Evolutionary conservation across 2,888 invertebrate genomes (phyloP).

Genomic region (Zele albiditarsus): DNA sequence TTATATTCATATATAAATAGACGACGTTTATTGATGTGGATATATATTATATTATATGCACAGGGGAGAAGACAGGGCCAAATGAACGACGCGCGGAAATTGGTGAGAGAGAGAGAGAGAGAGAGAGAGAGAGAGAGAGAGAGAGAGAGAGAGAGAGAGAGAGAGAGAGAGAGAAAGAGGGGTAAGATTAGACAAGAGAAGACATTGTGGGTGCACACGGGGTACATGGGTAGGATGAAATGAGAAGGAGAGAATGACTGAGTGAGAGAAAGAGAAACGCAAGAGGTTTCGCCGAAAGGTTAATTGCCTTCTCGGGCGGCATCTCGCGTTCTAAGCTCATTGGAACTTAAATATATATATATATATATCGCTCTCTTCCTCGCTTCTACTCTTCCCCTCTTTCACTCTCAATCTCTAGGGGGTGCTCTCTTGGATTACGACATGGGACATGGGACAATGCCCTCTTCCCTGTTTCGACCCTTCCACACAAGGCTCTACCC

Average conservation of each 20-base stretch:
- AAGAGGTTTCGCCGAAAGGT: constrained; percentile 65
- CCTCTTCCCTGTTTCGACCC: constrained; percentile 20
- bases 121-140: constrained; percentile 3
- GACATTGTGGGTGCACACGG: constrained; percentile 40
- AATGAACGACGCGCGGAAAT: constrained; percentile 37
- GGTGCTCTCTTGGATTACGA: constrained; percentile 54
- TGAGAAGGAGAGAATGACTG: constrained; percentile 47
- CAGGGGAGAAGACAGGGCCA: constrained; percentile 17
- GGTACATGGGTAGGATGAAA: constrained; percentile 40
- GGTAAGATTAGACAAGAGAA: constrained; percentile 30
- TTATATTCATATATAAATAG: neutral
- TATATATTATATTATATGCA: constrained; percentile 1
- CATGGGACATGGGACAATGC: constrained; percentile 30
- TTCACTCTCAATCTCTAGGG: constrained; percentile 49
- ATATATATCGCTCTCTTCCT: constrained; percentile 39
- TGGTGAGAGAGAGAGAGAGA: constrained; percentile 19
- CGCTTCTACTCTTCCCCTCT: neutral
- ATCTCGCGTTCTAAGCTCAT: constrained; percentile 59
- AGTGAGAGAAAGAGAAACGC: constrained; percentile 49
- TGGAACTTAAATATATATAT: constrained; percentile 8
- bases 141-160: constrained; percentile 5
- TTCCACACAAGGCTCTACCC: neutral
- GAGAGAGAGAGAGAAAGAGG: neutral
- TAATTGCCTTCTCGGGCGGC: constrained; percentile 69
- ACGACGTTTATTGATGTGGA: constrained; percentile 38